Conservation (phyloP, 2,113 vertebrate genomes). For the Picathartes gymnocephalus region DNA sequence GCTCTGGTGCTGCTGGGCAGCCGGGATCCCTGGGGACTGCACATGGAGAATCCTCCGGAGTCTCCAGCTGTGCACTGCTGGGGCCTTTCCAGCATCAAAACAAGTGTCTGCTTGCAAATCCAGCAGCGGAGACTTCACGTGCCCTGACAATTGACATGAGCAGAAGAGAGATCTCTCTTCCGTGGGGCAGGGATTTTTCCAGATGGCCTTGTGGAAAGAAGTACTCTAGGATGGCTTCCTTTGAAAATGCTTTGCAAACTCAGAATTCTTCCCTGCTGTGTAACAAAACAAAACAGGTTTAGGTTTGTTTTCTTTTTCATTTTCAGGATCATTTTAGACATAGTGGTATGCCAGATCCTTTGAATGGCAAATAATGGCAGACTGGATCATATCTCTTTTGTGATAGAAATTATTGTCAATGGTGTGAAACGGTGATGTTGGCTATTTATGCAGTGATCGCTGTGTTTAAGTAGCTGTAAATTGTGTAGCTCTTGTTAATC, state of each 20-base stretch:
- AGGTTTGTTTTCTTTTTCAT: background rate
- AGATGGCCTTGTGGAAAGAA: background rate
- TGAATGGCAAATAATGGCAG: background rate
- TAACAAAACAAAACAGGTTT: background rate
- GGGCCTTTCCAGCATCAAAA: background rate
- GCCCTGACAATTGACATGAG: background rate
- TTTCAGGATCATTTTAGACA: background rate
- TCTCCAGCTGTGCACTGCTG: background rate
- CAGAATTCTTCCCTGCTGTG: background rate
- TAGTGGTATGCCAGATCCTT: background rate
- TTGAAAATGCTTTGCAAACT: background rate
- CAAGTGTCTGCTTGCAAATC: background rate
- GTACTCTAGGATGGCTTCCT: background rate
- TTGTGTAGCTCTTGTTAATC: background rate
- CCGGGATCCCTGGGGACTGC: rapidly evolving
- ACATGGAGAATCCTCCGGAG: rapidly evolving
- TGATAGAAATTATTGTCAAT: background rate
- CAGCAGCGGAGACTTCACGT: rapidly evolving
- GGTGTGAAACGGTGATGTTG: background rate
- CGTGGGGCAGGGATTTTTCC: background rate
- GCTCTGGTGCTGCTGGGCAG: background rate
- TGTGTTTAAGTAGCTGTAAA: slow-evolving; percentile 23
- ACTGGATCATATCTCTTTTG: background rate
- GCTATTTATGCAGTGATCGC: background rate
- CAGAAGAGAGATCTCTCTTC: background rate